A percentile compares a stretch with the other conserved stretches of the same genome.
Evolutionary conservation across 2,113 vertebrate genomes (phyloP).

Genomic region (Saccopteryx leptura): DNA sequence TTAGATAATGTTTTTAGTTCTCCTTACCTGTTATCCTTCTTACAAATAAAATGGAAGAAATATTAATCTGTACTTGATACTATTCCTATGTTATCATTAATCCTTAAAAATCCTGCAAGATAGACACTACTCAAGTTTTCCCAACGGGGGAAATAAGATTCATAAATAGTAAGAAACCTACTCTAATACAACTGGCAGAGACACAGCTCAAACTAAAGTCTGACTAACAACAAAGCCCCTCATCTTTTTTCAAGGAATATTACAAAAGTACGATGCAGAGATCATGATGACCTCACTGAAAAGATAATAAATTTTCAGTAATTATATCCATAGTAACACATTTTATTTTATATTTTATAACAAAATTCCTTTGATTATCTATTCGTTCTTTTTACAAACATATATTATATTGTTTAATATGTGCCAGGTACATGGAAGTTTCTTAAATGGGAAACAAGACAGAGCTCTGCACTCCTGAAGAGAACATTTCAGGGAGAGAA

Average conservation of each 20-base stretch:
- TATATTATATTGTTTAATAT: not conserved
- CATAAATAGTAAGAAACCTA: constrained; percentile 11
- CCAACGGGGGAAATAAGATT: not conserved
- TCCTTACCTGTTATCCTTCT: not conserved
- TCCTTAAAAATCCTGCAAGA: constrained; percentile 13
- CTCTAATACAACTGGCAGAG: not conserved
- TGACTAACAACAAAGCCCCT: not conserved
- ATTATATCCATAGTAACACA: not conserved
- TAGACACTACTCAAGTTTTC: not conserved
- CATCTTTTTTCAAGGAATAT: not conserved
- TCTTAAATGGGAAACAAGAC: not conserved
- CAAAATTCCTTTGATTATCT: not conserved
- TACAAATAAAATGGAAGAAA: constrained; percentile 29
- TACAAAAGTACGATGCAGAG: not conserved
- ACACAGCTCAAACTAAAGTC: not conserved
- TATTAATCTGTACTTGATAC: not conserved
- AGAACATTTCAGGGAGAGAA: not conserved
- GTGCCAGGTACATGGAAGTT: not conserved
- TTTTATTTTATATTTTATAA: not conserved
- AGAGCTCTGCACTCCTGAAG: not conserved
- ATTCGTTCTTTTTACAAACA: not conserved
- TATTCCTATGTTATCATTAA: not conserved
- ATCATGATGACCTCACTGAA: not conserved
- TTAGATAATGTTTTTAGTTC: not conserved
- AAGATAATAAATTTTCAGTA: not conserved